Conservation (phyloP, 2,797 vertebrate genomes). For the Picus viridis region DNA sequence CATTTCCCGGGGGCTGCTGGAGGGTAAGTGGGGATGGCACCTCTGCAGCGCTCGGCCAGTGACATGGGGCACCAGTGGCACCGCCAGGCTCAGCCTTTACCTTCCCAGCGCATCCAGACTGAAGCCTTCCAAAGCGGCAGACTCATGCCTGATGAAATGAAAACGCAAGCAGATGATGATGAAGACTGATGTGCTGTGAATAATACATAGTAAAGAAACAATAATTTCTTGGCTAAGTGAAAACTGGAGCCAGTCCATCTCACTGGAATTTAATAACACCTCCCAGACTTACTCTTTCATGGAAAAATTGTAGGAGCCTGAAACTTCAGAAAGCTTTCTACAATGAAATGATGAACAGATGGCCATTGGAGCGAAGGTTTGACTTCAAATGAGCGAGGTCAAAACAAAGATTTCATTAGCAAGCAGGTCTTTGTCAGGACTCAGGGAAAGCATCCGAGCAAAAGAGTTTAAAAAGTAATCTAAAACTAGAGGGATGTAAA, state of each 20-base stretch:
- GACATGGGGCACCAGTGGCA: rapidly evolving
- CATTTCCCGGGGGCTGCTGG: background rate
- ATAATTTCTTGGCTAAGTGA: background rate
- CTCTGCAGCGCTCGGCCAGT: background rate
- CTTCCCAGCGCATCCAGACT: background rate
- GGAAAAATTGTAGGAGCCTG: background rate
- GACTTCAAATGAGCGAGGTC: background rate
- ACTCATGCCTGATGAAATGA: background rate
- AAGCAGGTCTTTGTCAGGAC: background rate
- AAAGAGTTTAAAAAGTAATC: background rate
- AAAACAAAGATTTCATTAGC: background rate
- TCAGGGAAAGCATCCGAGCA: background rate
- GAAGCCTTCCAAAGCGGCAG: rapidly evolving
- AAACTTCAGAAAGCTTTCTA: background rate
- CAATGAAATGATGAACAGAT: background rate
- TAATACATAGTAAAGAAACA: background rate
- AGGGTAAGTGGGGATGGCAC: rapidly evolving
- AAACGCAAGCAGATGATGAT: too few species aligned
- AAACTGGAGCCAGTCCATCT: rapidly evolving
- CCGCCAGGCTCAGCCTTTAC: rapidly evolving
- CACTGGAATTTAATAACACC: background rate
- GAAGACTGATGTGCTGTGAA: background rate
- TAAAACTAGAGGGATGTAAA: background rate
- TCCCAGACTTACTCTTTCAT: background rate
- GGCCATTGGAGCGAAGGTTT: background rate